Conservation (phyloP, 1,140 invertebrate genomes). For the Drosophila neocordata region DNA sequence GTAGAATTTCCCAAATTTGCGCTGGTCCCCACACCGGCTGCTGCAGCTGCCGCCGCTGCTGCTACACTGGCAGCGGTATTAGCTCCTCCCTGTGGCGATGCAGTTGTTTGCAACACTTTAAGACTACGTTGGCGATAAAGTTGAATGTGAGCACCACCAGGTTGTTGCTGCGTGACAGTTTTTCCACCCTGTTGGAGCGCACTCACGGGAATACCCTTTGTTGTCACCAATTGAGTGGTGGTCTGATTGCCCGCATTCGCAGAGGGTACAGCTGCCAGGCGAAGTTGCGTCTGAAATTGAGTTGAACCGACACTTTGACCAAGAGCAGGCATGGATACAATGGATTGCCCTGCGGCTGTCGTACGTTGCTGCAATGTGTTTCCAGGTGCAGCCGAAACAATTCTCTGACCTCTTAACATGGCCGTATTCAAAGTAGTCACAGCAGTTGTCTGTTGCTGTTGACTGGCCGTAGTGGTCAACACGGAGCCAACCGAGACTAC, state of each 20-base stretch:
- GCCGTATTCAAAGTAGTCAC: constrained; percentile 81
- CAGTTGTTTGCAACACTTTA: constrained; percentile 76
- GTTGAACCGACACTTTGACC: constrained; percentile 81
- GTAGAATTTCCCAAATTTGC: constrained; percentile 28
- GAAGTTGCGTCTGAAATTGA: constrained; percentile 83
- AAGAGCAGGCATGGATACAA: constrained; percentile 81
- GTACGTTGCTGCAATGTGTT: constrained; percentile 77
- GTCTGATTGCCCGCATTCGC: constrained; percentile 78
- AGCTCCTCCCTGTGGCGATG: constrained; percentile 24
- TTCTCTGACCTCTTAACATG: constrained; percentile 83
- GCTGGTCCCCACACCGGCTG: constrained; percentile 24
- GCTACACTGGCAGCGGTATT: constrained; percentile 23
- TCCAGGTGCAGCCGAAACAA: constrained; percentile 81
- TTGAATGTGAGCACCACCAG: constrained; percentile 83
- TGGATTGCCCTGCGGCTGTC: constrained; percentile 80
- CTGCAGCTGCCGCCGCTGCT: constrained; percentile 24
- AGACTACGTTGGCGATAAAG: constrained; percentile 84
- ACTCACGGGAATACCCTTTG: constrained; percentile 82
- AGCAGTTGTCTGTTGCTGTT: constrained; percentile 72
- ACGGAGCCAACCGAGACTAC: constrained; percentile 76
- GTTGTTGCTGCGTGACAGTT: constrained; percentile 73
- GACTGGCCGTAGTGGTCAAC: constrained; percentile 72
- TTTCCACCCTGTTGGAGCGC: constrained; percentile 82
- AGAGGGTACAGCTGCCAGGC: constrained; percentile 81
- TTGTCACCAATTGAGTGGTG: constrained; percentile 77